Evolutionary conservation across 2,113 vertebrate species (phyloP), one percentile per base, ranked within the genome.

Genomic region (Pelobates fuscus): DNA sequence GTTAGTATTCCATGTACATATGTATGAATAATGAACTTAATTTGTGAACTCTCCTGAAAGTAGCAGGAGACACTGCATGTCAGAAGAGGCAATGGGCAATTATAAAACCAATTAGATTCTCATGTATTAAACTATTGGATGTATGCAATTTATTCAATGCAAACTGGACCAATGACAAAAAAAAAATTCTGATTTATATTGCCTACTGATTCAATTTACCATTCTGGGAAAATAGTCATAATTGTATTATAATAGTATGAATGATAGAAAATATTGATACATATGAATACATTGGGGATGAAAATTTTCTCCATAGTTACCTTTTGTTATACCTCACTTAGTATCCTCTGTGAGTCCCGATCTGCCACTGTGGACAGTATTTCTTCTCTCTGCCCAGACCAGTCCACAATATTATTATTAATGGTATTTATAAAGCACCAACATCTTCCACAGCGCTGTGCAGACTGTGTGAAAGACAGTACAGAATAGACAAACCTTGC

Each of bases 31-130:
- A 67, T 46, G n/a, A 29, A 17, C 44, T 73, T 64, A 43, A 55
- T 66, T 44, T 67, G 71, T 46, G 62, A 67, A 67, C 52, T 29
- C 62, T 18, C 52, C 11, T 23, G 52, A 27, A 59, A 29, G 43
- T 25, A 44, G n/a, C 49, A 30, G 67, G 26, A 66, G 52, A 71
- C 68, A 59, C 27, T 29, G 21, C 41, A 58, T 78, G 68, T 71
- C 77, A 67, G 17, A 20, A 21, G 1, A 64, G 63, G 68, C 25
- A 67, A 60, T 43, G 65, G 21, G 52, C 61, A 78, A 71, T 78
- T 78, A 78, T 60, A 67, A 78, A 71, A 71, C 41, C 61, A 78
- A 78, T 60, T 67, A 78, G 52, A 61, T 65, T 71, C 68, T 66
- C 26, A 67, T 60, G 54, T 59, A 65, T 59, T 71, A 46, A 27